A percentile compares a stretch with the other conserved stretches of the same genome.
phyloP scores from a whole-genome alignment of 2,888 invertebrate genomes.

The Patella depressa region DNA sequence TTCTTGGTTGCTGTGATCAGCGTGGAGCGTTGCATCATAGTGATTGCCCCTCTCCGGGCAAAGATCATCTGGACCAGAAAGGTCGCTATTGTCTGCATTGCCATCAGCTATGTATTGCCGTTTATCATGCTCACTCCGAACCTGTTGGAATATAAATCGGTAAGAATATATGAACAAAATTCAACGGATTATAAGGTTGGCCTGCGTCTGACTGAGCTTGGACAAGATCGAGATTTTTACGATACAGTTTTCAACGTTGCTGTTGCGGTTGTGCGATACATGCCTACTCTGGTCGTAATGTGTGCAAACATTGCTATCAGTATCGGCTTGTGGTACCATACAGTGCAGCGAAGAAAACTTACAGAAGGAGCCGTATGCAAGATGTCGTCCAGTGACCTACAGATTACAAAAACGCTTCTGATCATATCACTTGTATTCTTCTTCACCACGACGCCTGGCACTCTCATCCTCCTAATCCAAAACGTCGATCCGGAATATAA shows the following conservation, averaged over 20 bases:
- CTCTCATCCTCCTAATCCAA: neutral
- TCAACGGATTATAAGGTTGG: neutral
- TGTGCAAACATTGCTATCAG: neutral
- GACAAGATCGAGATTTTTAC: neutral
- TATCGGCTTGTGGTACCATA: neutral
- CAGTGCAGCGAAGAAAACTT: neutral
- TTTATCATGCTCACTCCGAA: neutral
- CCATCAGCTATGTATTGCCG: neutral
- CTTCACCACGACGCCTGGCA: neutral
- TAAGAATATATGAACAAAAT: neutral
- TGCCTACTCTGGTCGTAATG: neutral
- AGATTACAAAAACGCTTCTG: neutral
- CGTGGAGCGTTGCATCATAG: neutral
- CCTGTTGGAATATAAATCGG: neutral
- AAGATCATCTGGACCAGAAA: conserved; percentile 1
- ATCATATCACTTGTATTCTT: neutral
- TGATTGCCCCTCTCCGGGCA: neutral
- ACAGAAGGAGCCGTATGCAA: neutral
- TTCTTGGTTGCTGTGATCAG: neutral
- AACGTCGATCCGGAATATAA: neutral
- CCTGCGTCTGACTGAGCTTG: neutral
- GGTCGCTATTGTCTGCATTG: neutral
- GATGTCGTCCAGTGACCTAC: neutral
- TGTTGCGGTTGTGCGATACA: neutral
- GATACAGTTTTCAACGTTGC: neutral